Conservation (phyloP, 2,888 invertebrate genomes). For the Allygus modestus region DNA sequence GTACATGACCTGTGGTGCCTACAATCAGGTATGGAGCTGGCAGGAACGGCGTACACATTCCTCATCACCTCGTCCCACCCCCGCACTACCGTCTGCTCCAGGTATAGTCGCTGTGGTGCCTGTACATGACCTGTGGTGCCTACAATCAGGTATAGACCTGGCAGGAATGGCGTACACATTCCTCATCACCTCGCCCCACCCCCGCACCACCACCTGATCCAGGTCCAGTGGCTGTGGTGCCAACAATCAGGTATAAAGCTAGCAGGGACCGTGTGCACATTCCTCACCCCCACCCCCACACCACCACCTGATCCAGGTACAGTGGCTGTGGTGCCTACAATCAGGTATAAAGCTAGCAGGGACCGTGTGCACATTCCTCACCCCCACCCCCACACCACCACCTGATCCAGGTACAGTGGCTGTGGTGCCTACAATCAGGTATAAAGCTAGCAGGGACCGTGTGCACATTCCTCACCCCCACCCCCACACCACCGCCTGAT, state of each 20-base stretch:
- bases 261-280: background rate
- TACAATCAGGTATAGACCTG: conserved; percentile 48
- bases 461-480: conserved; percentile 13
- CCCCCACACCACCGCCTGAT: no score
- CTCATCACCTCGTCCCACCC: conserved; percentile 33
- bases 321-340: no score
- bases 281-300: background rate
- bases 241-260: no score
- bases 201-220: background rate
- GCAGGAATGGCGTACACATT: conserved; percentile 1
- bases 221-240: background rate
- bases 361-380: background rate
- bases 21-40: conserved; percentile 46
- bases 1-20: no score
- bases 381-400: background rate
- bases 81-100: background rate
- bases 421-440: conserved; percentile 45
- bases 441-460: conserved; percentile 8
- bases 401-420: background rate
- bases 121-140: no score
- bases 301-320: no score
- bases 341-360: conserved; percentile 41
- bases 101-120: conserved; percentile 1
- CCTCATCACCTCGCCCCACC: conserved; percentile 34
- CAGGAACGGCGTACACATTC: background rate